Evolutionary conservation across 2,888 invertebrate species (phyloP).

Genomic region (Quadriops clusia): DNA sequence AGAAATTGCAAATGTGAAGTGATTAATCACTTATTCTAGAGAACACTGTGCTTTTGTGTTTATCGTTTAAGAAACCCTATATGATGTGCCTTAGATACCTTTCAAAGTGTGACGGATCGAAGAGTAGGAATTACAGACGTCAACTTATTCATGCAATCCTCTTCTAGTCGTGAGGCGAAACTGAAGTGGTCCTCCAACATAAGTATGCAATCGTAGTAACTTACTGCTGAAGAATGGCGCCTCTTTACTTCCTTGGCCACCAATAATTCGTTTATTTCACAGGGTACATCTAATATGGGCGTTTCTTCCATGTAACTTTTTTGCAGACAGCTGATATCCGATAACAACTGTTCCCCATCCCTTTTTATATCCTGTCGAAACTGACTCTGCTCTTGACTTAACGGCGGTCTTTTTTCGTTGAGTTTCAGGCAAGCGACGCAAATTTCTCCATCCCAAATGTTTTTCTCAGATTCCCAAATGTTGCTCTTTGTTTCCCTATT

Average conservation of each 20-base stretch:
- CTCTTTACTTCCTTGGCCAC: slow-evolving; percentile 29
- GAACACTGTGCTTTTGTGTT: slow-evolving; percentile 17
- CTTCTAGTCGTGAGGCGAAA: slow-evolving; percentile 37
- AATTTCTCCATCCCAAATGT: slow-evolving; percentile 29
- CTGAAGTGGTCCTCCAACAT: slow-evolving; percentile 37
- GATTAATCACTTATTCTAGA: slow-evolving; percentile 11
- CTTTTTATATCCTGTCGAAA: slow-evolving; percentile 42
- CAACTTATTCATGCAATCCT: slow-evolving; percentile 31
- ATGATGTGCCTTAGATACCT: slow-evolving; percentile 8
- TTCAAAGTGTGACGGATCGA: slow-evolving; percentile 32
- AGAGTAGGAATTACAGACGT: slow-evolving; percentile 29
- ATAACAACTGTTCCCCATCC: slow-evolving; percentile 51
- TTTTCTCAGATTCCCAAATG: slow-evolving; percentile 11
- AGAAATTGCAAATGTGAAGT: too few relatives aligned
- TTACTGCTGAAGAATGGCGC: slow-evolving; percentile 14
- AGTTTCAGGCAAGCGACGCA: slow-evolving; percentile 30
- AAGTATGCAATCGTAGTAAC: slow-evolving; percentile 19
- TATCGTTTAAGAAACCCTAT: too few relatives aligned
- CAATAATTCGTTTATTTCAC: slow-evolving; percentile 24
- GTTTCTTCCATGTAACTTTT: slow-evolving; percentile 19
- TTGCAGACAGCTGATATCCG: slow-evolving; percentile 43
- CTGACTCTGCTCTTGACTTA: slow-evolving; percentile 21
- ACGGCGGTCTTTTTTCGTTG: slow-evolving; percentile 19
- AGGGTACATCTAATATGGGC: slow-evolving; percentile 24
- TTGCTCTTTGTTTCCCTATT: slow-evolving; percentile 7